Evolutionary conservation across 1,140 invertebrate genomes (phyloP).

Genomic region (Paracyclopina nana): DNA sequence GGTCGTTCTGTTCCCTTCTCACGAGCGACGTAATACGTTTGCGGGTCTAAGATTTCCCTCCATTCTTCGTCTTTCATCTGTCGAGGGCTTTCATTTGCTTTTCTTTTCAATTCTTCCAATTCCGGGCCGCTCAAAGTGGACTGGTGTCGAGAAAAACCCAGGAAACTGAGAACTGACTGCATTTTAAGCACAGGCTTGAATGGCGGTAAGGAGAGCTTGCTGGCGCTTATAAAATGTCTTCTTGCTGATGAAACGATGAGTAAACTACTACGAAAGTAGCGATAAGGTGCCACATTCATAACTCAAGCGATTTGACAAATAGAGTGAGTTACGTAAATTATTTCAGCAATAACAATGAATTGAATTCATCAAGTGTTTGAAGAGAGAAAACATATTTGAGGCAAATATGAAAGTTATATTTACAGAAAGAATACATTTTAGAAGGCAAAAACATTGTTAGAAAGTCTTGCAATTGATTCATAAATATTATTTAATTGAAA

Average conservation of each 20-base stretch:
- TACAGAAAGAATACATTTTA: too few species aligned
- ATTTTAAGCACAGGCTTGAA: neutral
- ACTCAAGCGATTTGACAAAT: too few species aligned
- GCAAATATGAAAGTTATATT: too few species aligned
- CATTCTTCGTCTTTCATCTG: slow-evolving; percentile 13
- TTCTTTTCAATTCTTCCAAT: neutral
- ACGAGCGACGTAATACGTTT: slow-evolving; percentile 16
- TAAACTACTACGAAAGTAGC: neutral
- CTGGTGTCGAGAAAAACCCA: neutral
- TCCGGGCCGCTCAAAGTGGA: neutral
- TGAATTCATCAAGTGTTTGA: too few species aligned
- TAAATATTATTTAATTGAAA: too few species aligned
- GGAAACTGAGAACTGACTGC: neutral
- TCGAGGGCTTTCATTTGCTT: slow-evolving; percentile 2
- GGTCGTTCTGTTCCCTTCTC: slow-evolving; percentile 14
- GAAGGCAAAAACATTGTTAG: too few species aligned
- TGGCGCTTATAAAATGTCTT: neutral
- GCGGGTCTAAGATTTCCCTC: slow-evolving; percentile 9
- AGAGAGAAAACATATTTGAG: too few species aligned
- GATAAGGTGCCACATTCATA: too few species aligned
- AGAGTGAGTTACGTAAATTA: too few species aligned
- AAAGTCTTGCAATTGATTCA: too few species aligned
- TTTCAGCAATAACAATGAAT: too few species aligned
- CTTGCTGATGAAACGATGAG: neutral
- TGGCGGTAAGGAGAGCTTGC: neutral